Conservation (phyloP, 2,797 vertebrate species). For the Anas capensis region DNA sequence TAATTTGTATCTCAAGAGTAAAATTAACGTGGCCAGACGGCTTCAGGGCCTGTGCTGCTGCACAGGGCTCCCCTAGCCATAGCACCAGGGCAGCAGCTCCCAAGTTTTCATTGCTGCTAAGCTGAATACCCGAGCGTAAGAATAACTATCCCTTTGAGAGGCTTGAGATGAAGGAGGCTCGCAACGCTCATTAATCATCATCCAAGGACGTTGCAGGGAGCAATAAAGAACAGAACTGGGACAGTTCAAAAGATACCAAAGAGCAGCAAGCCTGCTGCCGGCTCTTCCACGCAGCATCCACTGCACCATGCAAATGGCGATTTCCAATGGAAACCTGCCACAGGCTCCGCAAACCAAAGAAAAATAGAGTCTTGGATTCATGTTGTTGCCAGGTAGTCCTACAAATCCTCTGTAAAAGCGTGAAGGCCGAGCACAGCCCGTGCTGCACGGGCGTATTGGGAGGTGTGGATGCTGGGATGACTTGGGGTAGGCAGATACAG, state of each 20-base stretch:
- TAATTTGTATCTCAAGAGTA: background rate
- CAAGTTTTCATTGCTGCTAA: background rate
- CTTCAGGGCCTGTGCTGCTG: rapidly evolving
- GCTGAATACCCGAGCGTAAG: background rate
- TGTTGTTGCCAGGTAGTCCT: background rate
- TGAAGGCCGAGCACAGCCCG: background rate
- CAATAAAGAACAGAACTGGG: background rate
- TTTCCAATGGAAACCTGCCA: background rate
- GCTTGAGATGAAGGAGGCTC: conserved; percentile 17
- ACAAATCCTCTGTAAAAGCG: background rate
- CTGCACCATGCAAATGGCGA: rapidly evolving
- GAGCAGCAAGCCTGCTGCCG: background rate
- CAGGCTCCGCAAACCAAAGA: background rate
- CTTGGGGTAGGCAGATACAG: background rate
- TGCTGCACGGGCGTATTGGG: background rate
- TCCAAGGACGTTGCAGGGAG: background rate
- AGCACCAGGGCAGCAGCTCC: background rate
- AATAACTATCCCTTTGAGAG: background rate
- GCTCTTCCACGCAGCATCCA: rapidly evolving
- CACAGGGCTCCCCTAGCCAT: background rate
- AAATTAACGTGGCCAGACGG: background rate
- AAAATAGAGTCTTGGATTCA: background rate
- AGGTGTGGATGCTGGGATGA: background rate
- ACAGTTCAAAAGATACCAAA: background rate
- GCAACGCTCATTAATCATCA: conserved; percentile 19